phyloP scores from a whole-genome alignment of 2,113 vertebrate species.

The Megaceryle maxima region DNA sequence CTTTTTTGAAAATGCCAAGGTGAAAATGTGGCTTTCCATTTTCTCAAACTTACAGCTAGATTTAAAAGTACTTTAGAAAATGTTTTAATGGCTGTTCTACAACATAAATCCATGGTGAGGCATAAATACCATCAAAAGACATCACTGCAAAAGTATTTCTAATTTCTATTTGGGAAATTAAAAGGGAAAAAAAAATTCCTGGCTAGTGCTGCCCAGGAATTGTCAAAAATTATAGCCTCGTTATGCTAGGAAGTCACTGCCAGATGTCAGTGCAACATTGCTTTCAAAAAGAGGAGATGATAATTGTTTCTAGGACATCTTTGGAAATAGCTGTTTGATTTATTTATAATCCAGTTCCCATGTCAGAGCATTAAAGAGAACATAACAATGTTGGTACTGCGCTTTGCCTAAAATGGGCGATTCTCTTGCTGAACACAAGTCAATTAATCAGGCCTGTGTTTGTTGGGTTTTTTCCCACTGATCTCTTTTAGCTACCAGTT shows the following conservation, averaged over 20 bases:
- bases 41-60: neutral
- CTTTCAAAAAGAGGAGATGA: conserved; percentile 8
- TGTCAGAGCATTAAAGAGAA: neutral
- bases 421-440: neutral
- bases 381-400: neutral
- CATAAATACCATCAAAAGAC: neutral
- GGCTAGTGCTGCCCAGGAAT: neutral
- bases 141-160: neutral
- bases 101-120: neutral
- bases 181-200: conserved; percentile 2
- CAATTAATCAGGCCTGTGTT: neutral
- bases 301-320: conserved; percentile 31
- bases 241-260: conserved; percentile 28
- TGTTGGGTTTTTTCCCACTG: neutral
- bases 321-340: conserved; percentile 34
- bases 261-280: conserved; percentile 24
- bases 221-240: neutral
- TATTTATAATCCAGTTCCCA: conserved; percentile 14
- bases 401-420: conserved; percentile 1
- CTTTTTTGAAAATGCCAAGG: neutral
- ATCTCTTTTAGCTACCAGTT: conserved; percentile 83
- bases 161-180: neutral
- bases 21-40: neutral
- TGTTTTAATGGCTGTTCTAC: neutral
- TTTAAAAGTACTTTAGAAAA: neutral